Percentiles rank a stretch among this genome's conserved stretches.
Conservation (phyloP, 1,140 invertebrate genomes). For the Eumeta japonica region DNA sequence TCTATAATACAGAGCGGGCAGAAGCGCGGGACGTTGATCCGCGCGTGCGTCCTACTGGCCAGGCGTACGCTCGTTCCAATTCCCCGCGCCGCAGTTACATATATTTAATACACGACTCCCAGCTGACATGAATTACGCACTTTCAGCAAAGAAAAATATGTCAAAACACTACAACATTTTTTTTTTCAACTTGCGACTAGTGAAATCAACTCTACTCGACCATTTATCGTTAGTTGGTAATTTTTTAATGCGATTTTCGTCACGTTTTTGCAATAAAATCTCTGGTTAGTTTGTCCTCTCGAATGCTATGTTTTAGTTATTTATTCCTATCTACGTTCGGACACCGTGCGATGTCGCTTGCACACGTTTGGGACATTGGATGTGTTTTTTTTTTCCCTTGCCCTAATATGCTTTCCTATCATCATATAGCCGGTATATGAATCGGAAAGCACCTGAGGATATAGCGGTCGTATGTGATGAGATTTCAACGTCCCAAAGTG, state of each 20-base stretch:
- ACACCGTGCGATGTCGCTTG: slow-evolving; percentile 25
- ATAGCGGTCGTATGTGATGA: not conserved
- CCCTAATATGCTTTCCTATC: slow-evolving; percentile 29
- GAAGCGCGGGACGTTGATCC: not conserved
- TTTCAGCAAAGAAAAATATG: slow-evolving; percentile 62
- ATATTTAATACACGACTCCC: slow-evolving; percentile 41
- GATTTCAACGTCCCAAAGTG: slow-evolving; percentile 9
- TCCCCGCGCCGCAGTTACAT: slow-evolving; percentile 19
- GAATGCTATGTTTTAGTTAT: slow-evolving; percentile 48
- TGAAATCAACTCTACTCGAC: slow-evolving; percentile 58
- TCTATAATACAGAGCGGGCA: not conserved
- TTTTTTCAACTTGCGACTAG: slow-evolving; percentile 57
- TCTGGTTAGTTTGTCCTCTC: slow-evolving; percentile 43
- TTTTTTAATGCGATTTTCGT: too few relatives aligned
- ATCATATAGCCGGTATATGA: slow-evolving; percentile 44
- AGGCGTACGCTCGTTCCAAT: slow-evolving; percentile 43
- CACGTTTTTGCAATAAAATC: slow-evolving; percentile 34
- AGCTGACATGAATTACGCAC: slow-evolving; percentile 61
- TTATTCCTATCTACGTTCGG: slow-evolving; percentile 32
- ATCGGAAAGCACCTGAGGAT: slow-evolving; percentile 21
- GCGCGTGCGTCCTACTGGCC: not conserved
- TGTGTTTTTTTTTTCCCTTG: too few relatives aligned
- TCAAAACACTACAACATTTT: slow-evolving; percentile 60
- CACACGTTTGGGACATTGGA: slow-evolving; percentile 9
- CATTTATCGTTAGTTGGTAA: slow-evolving; percentile 48